A percentile compares a stretch with the other conserved stretches of the same genome.
These are phyloP conservation scores for Morpho helenor DNA, from an alignment of 2,888 invertebrate genomes.

Conservation along the genomic window DNA sequence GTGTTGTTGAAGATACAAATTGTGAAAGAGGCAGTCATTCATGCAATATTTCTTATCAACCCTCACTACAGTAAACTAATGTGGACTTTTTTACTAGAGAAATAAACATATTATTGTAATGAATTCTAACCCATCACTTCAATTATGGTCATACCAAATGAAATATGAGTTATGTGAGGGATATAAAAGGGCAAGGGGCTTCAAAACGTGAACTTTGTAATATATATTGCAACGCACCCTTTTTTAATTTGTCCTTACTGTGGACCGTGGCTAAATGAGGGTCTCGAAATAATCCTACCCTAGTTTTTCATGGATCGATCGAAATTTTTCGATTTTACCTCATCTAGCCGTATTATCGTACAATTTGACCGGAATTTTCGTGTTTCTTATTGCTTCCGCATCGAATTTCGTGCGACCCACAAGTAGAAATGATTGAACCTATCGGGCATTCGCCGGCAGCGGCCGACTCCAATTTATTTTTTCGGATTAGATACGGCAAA, in stretches of 20 bases:
- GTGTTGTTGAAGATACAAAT: constrained; percentile 77
- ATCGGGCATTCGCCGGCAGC: constrained; percentile 76
- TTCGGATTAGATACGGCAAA: constrained; percentile 78
- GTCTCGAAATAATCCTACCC: constrained; percentile 44
- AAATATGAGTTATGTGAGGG: constrained; percentile 78
- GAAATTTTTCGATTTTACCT: constrained; percentile 44
- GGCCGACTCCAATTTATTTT: constrained; percentile 76
- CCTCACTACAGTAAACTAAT: constrained; percentile 42
- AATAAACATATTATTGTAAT: constrained; percentile 60
- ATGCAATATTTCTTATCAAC: constrained; percentile 59
- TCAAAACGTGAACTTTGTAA: constrained; percentile 75
- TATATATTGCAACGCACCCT: constrained; percentile 70
- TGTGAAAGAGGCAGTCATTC: constrained; percentile 77
- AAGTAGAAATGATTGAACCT: constrained; percentile 74
- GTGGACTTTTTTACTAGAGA: constrained; percentile 47
- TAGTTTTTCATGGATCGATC: constrained; percentile 42
- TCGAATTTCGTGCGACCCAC: constrained; percentile 78
- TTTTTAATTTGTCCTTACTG: constrained; percentile 75
- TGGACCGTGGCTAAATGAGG: constrained; percentile 66
- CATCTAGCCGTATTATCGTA: constrained; percentile 50
- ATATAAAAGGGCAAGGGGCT: constrained; percentile 75
- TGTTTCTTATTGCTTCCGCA: constrained; percentile 79
- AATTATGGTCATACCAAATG: constrained; percentile 78
- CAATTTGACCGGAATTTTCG: constrained; percentile 70
- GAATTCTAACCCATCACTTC: constrained; percentile 53